Evolutionary conservation across 2,797 vertebrate species (phyloP).

Genomic region (Sciaenops ocellatus): DNA sequence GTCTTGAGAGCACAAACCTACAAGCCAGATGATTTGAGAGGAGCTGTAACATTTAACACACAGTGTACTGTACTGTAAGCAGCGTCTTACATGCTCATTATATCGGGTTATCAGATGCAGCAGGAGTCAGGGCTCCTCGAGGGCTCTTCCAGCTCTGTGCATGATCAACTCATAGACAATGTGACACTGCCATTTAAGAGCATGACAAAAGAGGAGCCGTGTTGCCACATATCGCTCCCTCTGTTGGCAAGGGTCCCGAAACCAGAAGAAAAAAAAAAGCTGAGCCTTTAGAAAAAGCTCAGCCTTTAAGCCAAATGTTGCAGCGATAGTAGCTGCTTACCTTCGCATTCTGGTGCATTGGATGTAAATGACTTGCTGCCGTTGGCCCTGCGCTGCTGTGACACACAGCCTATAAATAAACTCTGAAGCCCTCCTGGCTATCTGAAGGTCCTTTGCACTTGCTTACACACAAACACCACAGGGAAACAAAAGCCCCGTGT

Average conservation of each 20-base stretch:
- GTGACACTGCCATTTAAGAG: conserved; percentile 61
- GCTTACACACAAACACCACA: conserved; percentile 32
- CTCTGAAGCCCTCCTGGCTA: conserved; percentile 59
- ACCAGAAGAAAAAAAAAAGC: conserved; percentile 15
- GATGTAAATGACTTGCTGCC: conserved; percentile 77
- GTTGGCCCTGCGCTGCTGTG: conserved; percentile 57
- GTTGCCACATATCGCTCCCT: conserved; percentile 42
- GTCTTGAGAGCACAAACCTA: conserved; percentile 1
- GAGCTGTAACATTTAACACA: conserved; percentile 27
- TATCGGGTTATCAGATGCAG: conserved; percentile 55
- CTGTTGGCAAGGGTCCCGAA: conserved; percentile 41
- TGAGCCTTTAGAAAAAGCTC: conserved; percentile 24
- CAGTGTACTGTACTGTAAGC: conserved; percentile 34
- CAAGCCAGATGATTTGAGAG: conserved; percentile 3
- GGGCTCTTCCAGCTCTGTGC: conserved; percentile 49
- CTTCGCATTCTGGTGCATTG: conserved; percentile 71
- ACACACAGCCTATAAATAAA: conserved; percentile 79
- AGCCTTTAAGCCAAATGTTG: conserved; percentile 57
- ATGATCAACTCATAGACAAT: conserved; percentile 62
- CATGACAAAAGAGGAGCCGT: conserved; percentile 31
- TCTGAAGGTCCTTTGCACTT: conserved; percentile 70
- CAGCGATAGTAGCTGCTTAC: conserved; percentile 70
- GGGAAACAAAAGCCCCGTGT: conserved; percentile 59
- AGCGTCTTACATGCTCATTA: conserved; percentile 59
- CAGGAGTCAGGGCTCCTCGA: conserved; percentile 58